Evolutionary conservation across 35 echinoderm and acorn worm genomes (phyloP).

Genomic region (Strongylocentrotus purpuratus): DNA sequence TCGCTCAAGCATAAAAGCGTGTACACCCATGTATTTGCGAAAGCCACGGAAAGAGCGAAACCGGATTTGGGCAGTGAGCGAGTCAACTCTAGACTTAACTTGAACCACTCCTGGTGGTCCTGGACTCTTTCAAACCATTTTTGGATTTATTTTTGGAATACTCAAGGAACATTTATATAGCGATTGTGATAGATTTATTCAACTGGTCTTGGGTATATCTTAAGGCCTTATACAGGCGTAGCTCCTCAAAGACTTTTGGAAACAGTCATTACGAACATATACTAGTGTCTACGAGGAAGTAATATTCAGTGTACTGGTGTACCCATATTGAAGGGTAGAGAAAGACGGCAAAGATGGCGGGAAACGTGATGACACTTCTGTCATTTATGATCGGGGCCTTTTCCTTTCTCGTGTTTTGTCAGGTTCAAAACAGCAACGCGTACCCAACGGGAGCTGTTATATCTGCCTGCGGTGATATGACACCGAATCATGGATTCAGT

Average conservation of each 20-base stretch:
- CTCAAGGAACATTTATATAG: not conserved
- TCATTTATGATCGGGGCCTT: not conserved
- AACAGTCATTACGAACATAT: not conserved
- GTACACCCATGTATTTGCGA: not conserved
- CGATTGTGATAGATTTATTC: not conserved
- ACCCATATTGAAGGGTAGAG: not conserved
- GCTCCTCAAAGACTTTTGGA: not conserved
- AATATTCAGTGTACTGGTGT: not conserved
- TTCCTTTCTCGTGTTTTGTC: not conserved
- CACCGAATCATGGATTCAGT: not conserved
- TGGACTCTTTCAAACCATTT: not conserved
- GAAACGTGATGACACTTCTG: not conserved
- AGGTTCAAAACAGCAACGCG: not conserved
- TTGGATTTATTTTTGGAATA: not conserved
- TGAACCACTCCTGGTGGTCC: not conserved
- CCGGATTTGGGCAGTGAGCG: not conserved
- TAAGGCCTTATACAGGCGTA: not conserved
- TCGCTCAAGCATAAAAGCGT: not conserved
- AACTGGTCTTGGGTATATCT: not conserved
- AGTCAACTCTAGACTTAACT: not conserved
- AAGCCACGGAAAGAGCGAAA: not conserved
- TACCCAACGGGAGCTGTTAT: not conserved
- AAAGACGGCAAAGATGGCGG: not conserved
- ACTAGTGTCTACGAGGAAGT: not conserved
- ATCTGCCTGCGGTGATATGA: not conserved